phyloP scores from a whole-genome alignment of 2,113 vertebrate species.

The Pelvicachromis taeniatus region DNA sequence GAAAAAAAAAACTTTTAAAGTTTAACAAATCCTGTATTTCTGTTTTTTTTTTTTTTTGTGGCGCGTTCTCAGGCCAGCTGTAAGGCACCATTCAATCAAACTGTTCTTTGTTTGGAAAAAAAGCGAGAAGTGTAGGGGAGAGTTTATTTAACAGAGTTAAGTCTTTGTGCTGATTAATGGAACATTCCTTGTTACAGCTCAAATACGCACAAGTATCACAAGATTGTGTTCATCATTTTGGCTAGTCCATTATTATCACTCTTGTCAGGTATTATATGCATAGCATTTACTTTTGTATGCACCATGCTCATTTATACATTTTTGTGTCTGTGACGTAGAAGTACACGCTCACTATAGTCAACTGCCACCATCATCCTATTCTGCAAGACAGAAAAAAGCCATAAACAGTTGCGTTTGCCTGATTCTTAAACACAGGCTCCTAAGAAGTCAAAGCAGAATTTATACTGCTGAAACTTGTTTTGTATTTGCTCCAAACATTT shows the following conservation, averaged over 20 bases:
- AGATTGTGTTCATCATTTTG: not conserved
- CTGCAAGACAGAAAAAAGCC: not conserved
- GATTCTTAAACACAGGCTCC: not conserved
- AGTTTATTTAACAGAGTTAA: not conserved
- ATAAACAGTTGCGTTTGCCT: not conserved
- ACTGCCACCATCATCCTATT: not conserved
- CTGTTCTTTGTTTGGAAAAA: not conserved
- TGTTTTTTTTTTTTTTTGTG: not conserved
- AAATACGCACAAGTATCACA: constrained; percentile 45
- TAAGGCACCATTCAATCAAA: not conserved
- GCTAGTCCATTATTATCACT: not conserved
- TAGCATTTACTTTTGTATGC: not conserved
- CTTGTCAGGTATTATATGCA: not conserved
- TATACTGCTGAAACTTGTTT: not conserved
- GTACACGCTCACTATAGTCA: not conserved
- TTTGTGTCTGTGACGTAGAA: not conserved
- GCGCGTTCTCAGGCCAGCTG: not conserved
- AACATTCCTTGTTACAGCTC: constrained; percentile 68
- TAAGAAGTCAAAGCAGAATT: not conserved
- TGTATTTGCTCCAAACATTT: not conserved
- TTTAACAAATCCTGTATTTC: not conserved
- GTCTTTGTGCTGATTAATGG: not conserved
- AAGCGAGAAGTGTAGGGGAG: not conserved
- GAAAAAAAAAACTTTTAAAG: not conserved
- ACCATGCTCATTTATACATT: not conserved